Conservation (phyloP, 2,797 vertebrate species). For the Chaetophractus vellerosus region DNA sequence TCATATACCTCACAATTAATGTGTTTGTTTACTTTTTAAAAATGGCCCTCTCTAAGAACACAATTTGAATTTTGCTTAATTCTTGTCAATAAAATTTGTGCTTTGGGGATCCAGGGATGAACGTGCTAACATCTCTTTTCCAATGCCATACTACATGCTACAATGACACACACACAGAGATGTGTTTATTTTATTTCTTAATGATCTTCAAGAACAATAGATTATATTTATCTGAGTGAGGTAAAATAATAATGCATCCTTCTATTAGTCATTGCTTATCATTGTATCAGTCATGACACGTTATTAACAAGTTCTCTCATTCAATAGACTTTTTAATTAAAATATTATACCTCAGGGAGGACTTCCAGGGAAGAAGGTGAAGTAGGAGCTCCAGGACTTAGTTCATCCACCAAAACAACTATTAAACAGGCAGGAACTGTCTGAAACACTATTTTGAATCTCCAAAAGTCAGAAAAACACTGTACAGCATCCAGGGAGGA, state of each 20-base stretch:
- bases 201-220: background rate
- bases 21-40: background rate
- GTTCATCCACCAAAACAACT: no score
- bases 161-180: background rate
- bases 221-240: background rate
- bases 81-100: background rate
- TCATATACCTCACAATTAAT: background rate
- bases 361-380: no score
- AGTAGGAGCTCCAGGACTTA: no score
- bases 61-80: background rate
- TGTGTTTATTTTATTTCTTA: conserved; percentile 8
- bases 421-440: no score
- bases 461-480: no score
- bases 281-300: background rate
- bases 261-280: background rate
- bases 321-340: background rate
- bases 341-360: background rate
- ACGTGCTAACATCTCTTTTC: background rate
- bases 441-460: no score
- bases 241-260: background rate
- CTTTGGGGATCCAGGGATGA: background rate
- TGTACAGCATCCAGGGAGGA: no score
- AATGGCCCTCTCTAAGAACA: background rate
- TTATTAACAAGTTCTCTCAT: background rate
- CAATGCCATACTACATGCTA: background rate